Evolutionary conservation across 2,113 vertebrate genomes (phyloP).

Genomic region (Pyxicephalus adspersus): DNA sequence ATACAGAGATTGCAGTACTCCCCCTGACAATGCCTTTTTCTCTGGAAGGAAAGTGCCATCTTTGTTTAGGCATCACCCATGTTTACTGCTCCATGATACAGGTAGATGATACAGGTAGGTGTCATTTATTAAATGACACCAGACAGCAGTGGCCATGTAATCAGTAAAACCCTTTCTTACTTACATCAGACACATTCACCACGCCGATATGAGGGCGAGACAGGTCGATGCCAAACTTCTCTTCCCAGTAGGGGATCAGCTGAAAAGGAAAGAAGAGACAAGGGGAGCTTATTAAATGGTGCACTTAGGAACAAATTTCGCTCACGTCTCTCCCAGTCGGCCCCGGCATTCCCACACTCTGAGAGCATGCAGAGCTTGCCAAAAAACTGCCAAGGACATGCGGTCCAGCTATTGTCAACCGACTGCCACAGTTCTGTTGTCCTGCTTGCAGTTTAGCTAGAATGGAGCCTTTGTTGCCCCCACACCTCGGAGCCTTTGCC

Average conservation of each 20-base stretch:
- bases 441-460: not conserved
- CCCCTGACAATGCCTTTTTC: too few relatives aligned
- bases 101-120: too few relatives aligned
- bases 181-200: constrained; percentile 88
- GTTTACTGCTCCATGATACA: too few relatives aligned
- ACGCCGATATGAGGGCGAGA: constrained; percentile 87
- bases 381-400: constrained; percentile 4
- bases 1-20: too few relatives aligned
- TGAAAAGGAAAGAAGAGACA: constrained; percentile 59
- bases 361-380: not conserved
- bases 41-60: too few relatives aligned
- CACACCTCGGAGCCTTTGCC: not conserved
- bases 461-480: constrained; percentile 6
- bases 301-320: not conserved
- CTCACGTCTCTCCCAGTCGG: not conserved
- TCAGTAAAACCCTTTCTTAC: constrained; percentile 56
- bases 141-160: too few relatives aligned
- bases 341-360: constrained; percentile 5
- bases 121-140: too few relatives aligned
- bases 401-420: not conserved
- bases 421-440: not conserved
- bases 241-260: constrained; percentile 94
- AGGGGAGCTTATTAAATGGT: not conserved
- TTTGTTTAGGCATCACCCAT: too few relatives aligned
- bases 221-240: constrained; percentile 86